Conservation (phyloP, 2,888 invertebrate species). For the Bhutanitis thaidina region DNA sequence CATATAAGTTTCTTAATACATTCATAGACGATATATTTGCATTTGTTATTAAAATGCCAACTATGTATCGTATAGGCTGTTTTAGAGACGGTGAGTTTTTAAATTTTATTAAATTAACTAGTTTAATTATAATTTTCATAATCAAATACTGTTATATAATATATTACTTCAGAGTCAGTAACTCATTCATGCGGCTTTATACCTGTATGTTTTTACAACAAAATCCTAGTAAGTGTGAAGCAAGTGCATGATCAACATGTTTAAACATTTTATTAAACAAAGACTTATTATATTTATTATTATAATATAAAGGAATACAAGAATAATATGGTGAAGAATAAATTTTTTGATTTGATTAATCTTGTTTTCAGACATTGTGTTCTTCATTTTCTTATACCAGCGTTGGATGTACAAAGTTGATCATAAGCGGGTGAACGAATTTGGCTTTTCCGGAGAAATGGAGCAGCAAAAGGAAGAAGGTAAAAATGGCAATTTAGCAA, state of each 20-base stretch:
- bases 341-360: constrained; percentile 18
- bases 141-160: too few species aligned
- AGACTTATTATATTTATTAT: too few species aligned
- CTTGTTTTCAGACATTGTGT: constrained; percentile 91
- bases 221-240: too few species aligned
- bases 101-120: too few species aligned
- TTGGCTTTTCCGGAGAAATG: constrained; percentile 98
- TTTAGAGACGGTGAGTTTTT: constrained; percentile 94
- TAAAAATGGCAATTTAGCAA: constrained; percentile 53
- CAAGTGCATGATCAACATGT: too few species aligned
- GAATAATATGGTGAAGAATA: too few species aligned
- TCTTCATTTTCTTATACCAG: constrained; percentile 99
- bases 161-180: too few species aligned
- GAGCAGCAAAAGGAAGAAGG: constrained; percentile 76
- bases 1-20: constrained; percentile 99
- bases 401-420: constrained; percentile 99
- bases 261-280: too few species aligned
- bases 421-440: constrained; percentile 96
- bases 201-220: too few species aligned
- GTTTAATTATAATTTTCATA: too few species aligned
- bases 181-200: too few species aligned
- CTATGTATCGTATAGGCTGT: constrained; percentile 98
- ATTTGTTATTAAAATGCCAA: constrained; percentile 99
- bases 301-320: too few species aligned
- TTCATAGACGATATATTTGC: constrained; percentile 99